phyloP scores from a whole-genome alignment of 2,888 invertebrate genomes.

The Lampropteryx suffumata region DNA sequence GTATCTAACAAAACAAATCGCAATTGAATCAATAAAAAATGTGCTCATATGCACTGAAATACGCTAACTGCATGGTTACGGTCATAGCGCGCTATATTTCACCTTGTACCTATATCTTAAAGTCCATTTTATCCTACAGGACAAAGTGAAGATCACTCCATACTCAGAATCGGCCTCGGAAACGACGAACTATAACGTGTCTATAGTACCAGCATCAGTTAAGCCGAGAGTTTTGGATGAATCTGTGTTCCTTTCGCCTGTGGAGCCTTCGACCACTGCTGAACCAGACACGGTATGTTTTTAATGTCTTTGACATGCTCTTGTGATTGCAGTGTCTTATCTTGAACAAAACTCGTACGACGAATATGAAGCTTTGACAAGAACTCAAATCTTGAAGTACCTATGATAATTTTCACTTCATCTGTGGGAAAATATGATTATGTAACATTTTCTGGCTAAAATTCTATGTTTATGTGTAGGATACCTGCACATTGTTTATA shows the following conservation, averaged over 20 bases:
- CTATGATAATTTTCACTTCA: no score
- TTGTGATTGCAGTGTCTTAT: constrained; percentile 17
- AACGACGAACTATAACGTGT: constrained; percentile 54
- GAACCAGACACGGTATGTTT: constrained; percentile 70
- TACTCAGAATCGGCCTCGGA: constrained; percentile 66
- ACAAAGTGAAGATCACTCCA: constrained; percentile 71
- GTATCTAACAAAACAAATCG: constrained; percentile 8
- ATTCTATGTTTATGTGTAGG: no score
- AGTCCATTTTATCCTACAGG: constrained; percentile 40
- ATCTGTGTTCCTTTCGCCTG: constrained; percentile 47
- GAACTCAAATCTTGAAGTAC: no score
- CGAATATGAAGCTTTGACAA: constrained; percentile 12
- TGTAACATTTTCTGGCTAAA: no score
- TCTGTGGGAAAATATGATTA: no score
- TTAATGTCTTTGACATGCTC: neutral
- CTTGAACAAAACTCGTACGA: neutral
- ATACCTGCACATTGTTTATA: no score
- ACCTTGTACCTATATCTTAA: neutral
- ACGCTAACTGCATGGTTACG: constrained; percentile 21
- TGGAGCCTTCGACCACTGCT: constrained; percentile 55
- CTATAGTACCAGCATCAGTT: constrained; percentile 44
- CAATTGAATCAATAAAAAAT: constrained; percentile 8
- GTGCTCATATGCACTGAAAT: constrained; percentile 18
- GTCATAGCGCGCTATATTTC: constrained; percentile 13
- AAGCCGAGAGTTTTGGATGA: constrained; percentile 52